Evolutionary conservation across 2,888 invertebrate genomes (phyloP), one percentile per base, ranked within the genome.

Genomic region (Temnothorax unifasciatus): DNA sequence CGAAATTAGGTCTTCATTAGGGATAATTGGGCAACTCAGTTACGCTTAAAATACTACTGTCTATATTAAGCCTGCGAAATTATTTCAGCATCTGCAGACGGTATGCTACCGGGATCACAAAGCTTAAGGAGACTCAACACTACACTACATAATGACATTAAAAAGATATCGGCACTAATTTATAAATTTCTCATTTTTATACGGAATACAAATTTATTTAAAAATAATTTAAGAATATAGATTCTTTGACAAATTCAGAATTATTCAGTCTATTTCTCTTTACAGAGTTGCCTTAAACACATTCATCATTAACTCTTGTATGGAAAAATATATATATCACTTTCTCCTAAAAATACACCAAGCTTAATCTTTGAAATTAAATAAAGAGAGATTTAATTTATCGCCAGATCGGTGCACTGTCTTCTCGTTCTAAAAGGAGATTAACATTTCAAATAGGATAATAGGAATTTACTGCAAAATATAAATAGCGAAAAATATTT

Each of bases 51-150:
- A 75, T 63, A 15, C 21, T 63, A 34, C 21, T 15, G 1, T 50
- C 47, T 75, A 63, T 63, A 63, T 75, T 63, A 63, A 63, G 15
- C n/a, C 9, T 44, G 29, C 13, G 3, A 75, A 50, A 63, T 75
- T 75, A 50, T 63, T 44, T 75, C 21, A 34, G 47, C 21, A 44
- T 57, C 25, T 59, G 44, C 15, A 3, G 3, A 59, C n/a, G 15
- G n/a, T 61, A 61, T n/a, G n/a, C 5, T 47, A n/a, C 8, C 8
- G n/a, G 15, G 15, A 57, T 38, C 18, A 34, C 15, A 61, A n/a
- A 29, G 8, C 9, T 47, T n/a, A 59, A 59, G n/a, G 2, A 44
- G n/a, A 44, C 4, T 34, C 8, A 11, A 41, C 18, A 73, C 9
- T 47, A 44, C 13, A 34, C 2, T 6, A 52, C 8, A 50, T 15